Evolutionary conservation across 2,888 invertebrate genomes (phyloP), one percentile per base, ranked within the genome.

Genomic region (Lasioglossum lativentre): DNA sequence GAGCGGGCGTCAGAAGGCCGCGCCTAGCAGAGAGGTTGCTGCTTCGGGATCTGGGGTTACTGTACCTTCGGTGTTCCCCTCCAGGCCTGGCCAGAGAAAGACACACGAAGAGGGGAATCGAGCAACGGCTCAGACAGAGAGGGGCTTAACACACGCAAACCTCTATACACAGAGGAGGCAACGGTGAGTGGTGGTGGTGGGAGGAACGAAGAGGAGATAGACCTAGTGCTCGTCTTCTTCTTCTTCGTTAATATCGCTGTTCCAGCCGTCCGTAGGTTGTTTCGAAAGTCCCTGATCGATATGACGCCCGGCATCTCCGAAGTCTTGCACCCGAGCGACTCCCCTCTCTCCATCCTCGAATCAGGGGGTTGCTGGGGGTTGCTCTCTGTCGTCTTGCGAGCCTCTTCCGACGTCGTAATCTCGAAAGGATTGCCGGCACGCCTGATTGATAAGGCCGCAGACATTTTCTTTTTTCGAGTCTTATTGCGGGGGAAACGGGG

Each of bases 1-100:
- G 95, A 94, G 93, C 95, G 94, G 91, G 88, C 91, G 92, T 90
- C 92, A 91, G 87, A 92, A 93, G 92, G 94, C 94, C 94, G 95
- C 94, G 93, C 95, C 95, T 94, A 91, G 93, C 90, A 42, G 85
- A 83, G 85, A 85, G 90, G 74, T 85, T 87, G 81, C 83, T 74
- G 84, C 85, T 86, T 78, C 45, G 88, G 59, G 84, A 79, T 76
- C 87, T 86, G 90, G 88, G 90, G 90, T 90, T 89, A 90, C 74
- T 88, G 90, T 82, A 90, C 90, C 85, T 83, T 89, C 85, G 52
- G 72, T 72, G 72, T 83, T 87, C 85, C 86, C 86, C 86, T 88
- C 88, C 83, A 77, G 42, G 52, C n/a, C 71, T 56, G 66, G 72
- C 42, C 72, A 63, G 70, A 79, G 78, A 75, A 80, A 77, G 86